Evolutionary conservation across 2,888 invertebrate genomes (phyloP).

Genomic region (Agriopis aurantiaria): DNA sequence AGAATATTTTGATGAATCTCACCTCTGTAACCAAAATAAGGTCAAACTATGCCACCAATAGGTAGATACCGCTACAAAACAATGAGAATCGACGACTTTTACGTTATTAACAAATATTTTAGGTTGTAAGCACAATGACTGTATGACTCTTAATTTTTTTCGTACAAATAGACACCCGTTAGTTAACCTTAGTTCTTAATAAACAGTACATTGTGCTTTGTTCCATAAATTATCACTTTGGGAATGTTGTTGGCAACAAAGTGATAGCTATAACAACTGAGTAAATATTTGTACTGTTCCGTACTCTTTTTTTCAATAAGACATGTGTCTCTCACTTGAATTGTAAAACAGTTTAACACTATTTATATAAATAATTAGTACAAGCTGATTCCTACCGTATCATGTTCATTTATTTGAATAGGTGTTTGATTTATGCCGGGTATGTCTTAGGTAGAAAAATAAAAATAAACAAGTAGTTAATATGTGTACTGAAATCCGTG

Average conservation of each 20-base stretch:
- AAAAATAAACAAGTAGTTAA: too few species aligned
- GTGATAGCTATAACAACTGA: neutral
- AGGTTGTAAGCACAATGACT: conserved; percentile 7
- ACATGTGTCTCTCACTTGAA: too few species aligned
- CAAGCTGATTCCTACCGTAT: too few species aligned
- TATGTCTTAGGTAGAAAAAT: too few species aligned
- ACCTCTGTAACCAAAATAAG: too few species aligned
- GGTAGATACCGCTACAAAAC: neutral
- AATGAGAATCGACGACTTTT: neutral
- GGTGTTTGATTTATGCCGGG: too few species aligned
- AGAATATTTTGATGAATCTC: too few species aligned
- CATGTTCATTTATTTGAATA: too few species aligned
- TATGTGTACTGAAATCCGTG: too few species aligned
- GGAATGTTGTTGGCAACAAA: conserved; percentile 3
- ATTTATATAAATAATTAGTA: too few species aligned
- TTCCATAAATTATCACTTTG: conserved; percentile 4
- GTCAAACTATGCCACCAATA: neutral
- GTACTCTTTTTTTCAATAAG: neutral
- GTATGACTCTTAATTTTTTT: conserved; percentile 4
- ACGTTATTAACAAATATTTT: neutral
- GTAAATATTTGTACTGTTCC: neutral
- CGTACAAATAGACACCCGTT: conserved; percentile 24
- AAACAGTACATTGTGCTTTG: conserved; percentile 10
- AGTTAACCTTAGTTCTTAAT: conserved; percentile 8
- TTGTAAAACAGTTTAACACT: too few species aligned